These are phyloP conservation scores for Heliconius aoede DNA, from an alignment of 2,888 invertebrate genomes.

Conservation along the genomic window DNA sequence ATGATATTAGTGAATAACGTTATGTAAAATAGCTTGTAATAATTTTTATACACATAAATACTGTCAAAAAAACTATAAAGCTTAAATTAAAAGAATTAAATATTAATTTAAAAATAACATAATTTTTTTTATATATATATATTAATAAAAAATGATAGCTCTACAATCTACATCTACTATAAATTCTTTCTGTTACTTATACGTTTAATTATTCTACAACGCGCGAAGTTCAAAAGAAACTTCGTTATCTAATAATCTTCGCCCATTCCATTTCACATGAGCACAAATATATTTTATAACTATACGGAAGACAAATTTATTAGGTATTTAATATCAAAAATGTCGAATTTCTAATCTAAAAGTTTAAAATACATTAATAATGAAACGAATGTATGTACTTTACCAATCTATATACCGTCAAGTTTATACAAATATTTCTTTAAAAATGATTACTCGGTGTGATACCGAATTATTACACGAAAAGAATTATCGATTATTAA, in stretches of 20 bases:
- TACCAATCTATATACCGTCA: slow-evolving; percentile 18
- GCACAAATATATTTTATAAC: slow-evolving; percentile 70
- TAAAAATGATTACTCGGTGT: slow-evolving; percentile 7
- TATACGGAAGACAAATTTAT: slow-evolving; percentile 83
- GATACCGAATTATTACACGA: not conserved
- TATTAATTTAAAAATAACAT: not conserved
- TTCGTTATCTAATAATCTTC: slow-evolving; percentile 42
- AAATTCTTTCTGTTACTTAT: slow-evolving; percentile 76
- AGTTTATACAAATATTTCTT: slow-evolving; percentile 26
- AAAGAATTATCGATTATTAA: not conserved
- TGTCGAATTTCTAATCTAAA: slow-evolving; percentile 57
- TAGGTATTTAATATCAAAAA: slow-evolving; percentile 58
- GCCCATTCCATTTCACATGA: slow-evolving; percentile 53
- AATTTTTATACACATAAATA: slow-evolving; percentile 13
- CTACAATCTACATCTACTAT: slow-evolving; percentile 67
- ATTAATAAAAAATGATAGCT: slow-evolving; percentile 38
- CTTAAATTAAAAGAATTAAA: slow-evolving; percentile 7
- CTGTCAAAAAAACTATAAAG: slow-evolving; percentile 15
- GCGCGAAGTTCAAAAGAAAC: slow-evolving; percentile 73
- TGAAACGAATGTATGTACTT: slow-evolving; percentile 27
- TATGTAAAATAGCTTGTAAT: slow-evolving; percentile 4
- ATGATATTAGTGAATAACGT: slow-evolving; percentile 3
- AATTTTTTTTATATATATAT: too few relatives aligned
- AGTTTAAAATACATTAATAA: slow-evolving; percentile 32
- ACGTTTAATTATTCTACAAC: slow-evolving; percentile 49